Evolutionary conservation across 2,888 invertebrate species (phyloP), one percentile per base, ranked within the genome.

Genomic region (Tromatobia lineatoria): DNA sequence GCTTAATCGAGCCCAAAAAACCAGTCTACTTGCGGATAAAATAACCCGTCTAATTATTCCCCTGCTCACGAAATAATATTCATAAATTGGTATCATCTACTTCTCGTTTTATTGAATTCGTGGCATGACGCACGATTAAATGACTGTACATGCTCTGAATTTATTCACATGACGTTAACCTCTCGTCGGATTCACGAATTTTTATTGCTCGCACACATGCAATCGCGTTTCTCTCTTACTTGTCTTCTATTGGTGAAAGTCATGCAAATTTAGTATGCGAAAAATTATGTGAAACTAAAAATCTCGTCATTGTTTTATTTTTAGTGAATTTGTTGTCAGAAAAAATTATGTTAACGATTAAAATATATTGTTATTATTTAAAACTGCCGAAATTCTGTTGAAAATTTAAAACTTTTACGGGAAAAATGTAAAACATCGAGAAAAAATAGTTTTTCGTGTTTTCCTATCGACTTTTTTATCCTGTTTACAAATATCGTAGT

Each of bases 121-220:
- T 47, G 67, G 50, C 74, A 34, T 57, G 50, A 57, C n/a, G 69
- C 45, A 29, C 77, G 67, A n/a, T 15, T n/a, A 18, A 29, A 25
- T 18, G 45, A 20, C 45, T 29, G 29, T 45, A 34, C 20, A 25
- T 67, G 52, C 13, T 45, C 66, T 42, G 59, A 83, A 70, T 73
- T 74, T 66, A 64, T 38, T 71, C 23, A 57, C 61, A 59, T 73
- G 61, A 64, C 38, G 29, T 11, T 34, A 42, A 38, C 18, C 57
- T 10, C 75, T 73, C 71, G 45, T 80, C 70, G 75, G 66, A 54
- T 75, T 74, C 50, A 57, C 45, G 25, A 75, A 81, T 82, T 78
- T 80, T 81, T 81, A 45, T 13, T 38, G 42, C 34, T 18, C 38
- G 20, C 20, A 59, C 11, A n/a, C 47, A 38, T 47, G 61, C 45